Conservation (phyloP, 2,113 vertebrate genomes). For the Hyla sarda region DNA sequence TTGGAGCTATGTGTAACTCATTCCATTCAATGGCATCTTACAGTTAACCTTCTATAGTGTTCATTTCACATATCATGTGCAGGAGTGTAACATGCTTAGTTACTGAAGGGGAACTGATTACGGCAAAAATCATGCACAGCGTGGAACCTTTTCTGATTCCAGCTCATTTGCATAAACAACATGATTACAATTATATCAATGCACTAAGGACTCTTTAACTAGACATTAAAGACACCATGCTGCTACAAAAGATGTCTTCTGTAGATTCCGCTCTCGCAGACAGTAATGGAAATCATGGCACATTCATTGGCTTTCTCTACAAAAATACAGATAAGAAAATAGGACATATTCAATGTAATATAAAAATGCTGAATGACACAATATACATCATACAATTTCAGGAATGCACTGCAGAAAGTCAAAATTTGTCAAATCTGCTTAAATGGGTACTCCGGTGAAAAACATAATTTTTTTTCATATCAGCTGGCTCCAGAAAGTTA, state of each 20-base stretch:
- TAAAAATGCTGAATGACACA: no score
- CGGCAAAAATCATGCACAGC: constrained; percentile 8
- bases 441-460: no score
- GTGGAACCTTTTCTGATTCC: constrained; percentile 24
- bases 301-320: no score
- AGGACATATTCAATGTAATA: not conserved
- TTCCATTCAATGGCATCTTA: not conserved
- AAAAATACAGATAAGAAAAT: not conserved
- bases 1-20: not conserved
- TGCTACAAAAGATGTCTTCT: not conserved
- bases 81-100: not conserved
- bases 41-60: not conserved
- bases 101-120: constrained; percentile 42
- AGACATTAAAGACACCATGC: not conserved
- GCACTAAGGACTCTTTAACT: constrained; percentile 26
- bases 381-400: no score
- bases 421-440: no score
- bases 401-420: no score
- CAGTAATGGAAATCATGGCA: not conserved
- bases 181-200: constrained; percentile 45
- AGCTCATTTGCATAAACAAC: constrained; percentile 36
- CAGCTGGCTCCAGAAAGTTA: no score
- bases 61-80: not conserved
- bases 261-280: not conserved
- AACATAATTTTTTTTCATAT: no score